Evolutionary conservation across 2,797 vertebrate genomes (phyloP).

Genomic region (Lagodon rhomboides): DNA sequence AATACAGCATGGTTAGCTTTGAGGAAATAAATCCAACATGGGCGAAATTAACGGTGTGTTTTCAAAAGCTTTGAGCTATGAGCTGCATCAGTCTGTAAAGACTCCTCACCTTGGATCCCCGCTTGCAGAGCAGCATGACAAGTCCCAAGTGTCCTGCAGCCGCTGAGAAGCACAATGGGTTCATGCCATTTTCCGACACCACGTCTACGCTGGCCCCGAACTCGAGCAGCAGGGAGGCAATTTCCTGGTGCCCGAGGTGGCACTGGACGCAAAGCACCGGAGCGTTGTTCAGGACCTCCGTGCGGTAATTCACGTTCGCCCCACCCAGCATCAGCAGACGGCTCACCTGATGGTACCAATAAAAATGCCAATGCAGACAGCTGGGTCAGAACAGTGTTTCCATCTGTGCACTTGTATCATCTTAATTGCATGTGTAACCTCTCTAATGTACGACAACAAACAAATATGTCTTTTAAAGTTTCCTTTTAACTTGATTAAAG

Average conservation of each 20-base stretch:
- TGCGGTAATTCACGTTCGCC: constrained; percentile 97
- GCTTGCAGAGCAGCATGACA: constrained; percentile 91
- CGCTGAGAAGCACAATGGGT: constrained; percentile 91
- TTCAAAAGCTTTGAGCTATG: neutral
- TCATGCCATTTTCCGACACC: constrained; percentile 93
- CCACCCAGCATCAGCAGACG: constrained; percentile 96
- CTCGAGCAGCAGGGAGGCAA: constrained; percentile 92
- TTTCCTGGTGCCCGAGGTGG: constrained; percentile 96
- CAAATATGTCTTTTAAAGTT: constrained; percentile 1
- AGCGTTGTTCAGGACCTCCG: constrained; percentile 96
- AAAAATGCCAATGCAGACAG: constrained; percentile 31
- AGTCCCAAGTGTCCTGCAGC: constrained; percentile 93
- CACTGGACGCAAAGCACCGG: constrained; percentile 96
- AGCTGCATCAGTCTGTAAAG: neutral
- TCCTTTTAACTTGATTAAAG: neutral
- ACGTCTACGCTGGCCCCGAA: constrained; percentile 93
- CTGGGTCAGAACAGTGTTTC: constrained; percentile 19
- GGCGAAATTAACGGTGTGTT: neutral
- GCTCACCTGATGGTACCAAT: constrained; percentile 89
- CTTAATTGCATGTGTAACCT: constrained; percentile 1
- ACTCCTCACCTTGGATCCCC: constrained; percentile 90
- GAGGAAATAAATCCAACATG: neutral
- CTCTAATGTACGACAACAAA: neutral
- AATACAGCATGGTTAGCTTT: constrained; percentile 29
- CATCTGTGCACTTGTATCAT: constrained; percentile 17